These are phyloP conservation scores for Melanocharis versteri DNA, from an alignment of 2,113 vertebrate species.

Conservation along the genomic window DNA sequence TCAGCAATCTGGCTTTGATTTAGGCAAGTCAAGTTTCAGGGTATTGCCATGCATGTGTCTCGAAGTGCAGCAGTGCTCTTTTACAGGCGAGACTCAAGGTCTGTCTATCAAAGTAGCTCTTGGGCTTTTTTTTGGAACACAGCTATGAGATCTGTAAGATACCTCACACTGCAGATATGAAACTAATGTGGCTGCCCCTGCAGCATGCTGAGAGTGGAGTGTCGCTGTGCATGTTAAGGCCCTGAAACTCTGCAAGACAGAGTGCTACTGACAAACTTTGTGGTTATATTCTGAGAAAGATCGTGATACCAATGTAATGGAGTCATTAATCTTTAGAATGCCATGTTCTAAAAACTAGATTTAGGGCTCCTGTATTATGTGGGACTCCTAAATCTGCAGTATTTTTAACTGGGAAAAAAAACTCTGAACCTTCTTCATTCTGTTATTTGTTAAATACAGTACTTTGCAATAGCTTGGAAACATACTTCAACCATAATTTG, in stretches of 20 bases:
- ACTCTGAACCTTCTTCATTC: neutral
- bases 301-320: neutral
- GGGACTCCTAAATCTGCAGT: neutral
- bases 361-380: neutral
- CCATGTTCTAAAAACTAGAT: neutral
- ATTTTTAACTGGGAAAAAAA: neutral
- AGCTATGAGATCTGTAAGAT: neutral
- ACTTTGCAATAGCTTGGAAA: neutral
- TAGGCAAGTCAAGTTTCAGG: neutral
- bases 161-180: neutral
- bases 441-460: neutral
- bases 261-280: neutral
- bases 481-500: neutral
- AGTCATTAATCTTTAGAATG: neutral
- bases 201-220: neutral
- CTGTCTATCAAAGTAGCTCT: neutral
- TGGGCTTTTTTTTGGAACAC: neutral
- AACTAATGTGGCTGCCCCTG: neutral
- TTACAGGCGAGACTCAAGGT: neutral
- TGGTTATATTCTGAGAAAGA: neutral
- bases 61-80: neutral
- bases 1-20: slow-evolving; percentile 7
- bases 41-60: neutral
- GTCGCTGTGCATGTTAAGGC: neutral
- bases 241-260: neutral